Conservation (phyloP, 2,113 vertebrate genomes). For the Corythornis madagascariensis region DNA sequence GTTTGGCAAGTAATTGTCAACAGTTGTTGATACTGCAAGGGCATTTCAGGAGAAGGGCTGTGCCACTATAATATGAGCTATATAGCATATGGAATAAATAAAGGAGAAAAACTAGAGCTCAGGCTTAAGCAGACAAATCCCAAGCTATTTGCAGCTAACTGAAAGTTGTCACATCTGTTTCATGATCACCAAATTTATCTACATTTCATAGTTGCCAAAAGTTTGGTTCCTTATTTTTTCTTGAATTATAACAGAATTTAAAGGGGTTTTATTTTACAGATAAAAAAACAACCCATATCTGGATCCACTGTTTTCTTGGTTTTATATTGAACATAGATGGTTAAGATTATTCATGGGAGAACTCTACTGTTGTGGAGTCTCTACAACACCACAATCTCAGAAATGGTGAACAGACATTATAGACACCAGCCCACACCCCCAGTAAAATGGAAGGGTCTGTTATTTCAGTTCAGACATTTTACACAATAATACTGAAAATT, state of each 20-base stretch:
- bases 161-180: background rate
- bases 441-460: fast-evolving
- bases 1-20: background rate
- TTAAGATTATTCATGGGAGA: background rate
- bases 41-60: background rate
- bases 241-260: background rate
- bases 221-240: background rate
- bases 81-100: background rate
- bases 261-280: background rate
- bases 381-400: background rate
- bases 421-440: background rate
- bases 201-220: background rate
- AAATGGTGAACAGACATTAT: fast-evolving
- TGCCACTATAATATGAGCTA: background rate
- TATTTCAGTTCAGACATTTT: background rate
- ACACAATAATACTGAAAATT: background rate
- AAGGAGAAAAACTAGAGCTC: background rate
- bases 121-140: background rate
- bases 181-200: background rate
- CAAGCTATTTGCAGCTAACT: background rate
- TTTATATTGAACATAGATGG: background rate
- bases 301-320: background rate
- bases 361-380: background rate
- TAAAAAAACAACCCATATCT: background rate
- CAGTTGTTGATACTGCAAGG: background rate